Evolutionary conservation across 2,888 invertebrate genomes (phyloP), one percentile per base, ranked within the genome.

Genomic region (Cordilura impudica): DNA sequence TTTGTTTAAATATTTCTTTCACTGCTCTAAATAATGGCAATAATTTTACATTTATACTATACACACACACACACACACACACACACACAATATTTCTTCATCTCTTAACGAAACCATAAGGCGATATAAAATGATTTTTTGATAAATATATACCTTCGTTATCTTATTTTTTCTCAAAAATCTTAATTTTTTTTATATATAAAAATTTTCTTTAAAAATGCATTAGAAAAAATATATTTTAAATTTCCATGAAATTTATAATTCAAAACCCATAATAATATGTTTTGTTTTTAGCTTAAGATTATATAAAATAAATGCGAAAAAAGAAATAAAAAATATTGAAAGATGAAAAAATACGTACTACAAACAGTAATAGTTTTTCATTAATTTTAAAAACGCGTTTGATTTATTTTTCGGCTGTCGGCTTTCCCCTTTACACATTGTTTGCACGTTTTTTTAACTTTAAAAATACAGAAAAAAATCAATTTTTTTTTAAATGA

Each of bases 401-500:
- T 60, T 70, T 72, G 69, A 78, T 78, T 78, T 74, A 76, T 73
- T 80, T 87, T 87, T 88, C 89, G 89, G 89, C 89, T 89, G 89
- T 89, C 89, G 89, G 89, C 89, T 89, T 89, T 89, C 89, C 89
- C 89, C 90, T 89, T 91, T 90, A 90, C 91, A 91, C 89, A 92
- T 90, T 90, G 90, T 90, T 90, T 90, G 90, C 90, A 90, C 90
- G 90, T 89, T 88, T 88, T 88, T 89, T 85, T 85, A 82, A 84
- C 84, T 84, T 77, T 66, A 43, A 69, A 49, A 74, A 45, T 45
- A 70, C 47, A 81, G 51, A 51, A 65, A 54, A 58, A 18, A 73
- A 71, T 26, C 18, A 43, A 72, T 69, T 73, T 58, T 74, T 51
- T 81, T 65, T 80, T 60, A 73, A 80, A 67, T 43, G 67, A 74